These are phyloP conservation scores for Stylophora pistillata DNA, from an alignment of 64 coral and sea anemone genomes.

Conservation along the genomic window DNA sequence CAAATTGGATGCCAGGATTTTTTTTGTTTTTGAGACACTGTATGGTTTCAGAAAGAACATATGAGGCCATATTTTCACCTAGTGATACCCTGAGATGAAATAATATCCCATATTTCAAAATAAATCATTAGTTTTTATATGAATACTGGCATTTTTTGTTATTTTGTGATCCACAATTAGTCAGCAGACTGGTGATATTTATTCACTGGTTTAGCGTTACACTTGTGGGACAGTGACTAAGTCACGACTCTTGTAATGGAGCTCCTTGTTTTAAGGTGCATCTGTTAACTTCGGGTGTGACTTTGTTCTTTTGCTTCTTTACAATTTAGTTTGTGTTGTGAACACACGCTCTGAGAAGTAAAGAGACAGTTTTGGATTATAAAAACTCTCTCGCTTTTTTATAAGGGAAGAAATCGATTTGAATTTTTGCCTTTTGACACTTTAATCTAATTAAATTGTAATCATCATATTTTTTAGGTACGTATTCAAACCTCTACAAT, in stretches of 20 bases:
- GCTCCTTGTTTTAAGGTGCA: constrained; percentile 20
- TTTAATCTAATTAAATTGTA: background rate
- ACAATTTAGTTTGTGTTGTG: background rate
- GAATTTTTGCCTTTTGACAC: background rate
- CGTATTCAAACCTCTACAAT: constrained; percentile 97
- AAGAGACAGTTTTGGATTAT: background rate
- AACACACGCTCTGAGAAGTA: constrained; percentile 1
- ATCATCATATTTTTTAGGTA: constrained; percentile 46
- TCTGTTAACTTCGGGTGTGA: background rate
- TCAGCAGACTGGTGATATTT: constrained; percentile 4
- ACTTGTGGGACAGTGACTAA: constrained; percentile 35
- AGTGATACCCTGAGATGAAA: too few relatives aligned
- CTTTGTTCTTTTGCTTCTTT: constrained; percentile 7
- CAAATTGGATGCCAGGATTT: too few relatives aligned
- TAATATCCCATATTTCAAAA: too few relatives aligned
- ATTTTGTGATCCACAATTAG: background rate
- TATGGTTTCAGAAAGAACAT: too few relatives aligned
- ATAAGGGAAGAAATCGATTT: background rate
- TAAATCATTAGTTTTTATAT: too few relatives aligned
- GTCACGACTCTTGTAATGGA: constrained; percentile 7
- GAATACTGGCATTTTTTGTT: too few relatives aligned
- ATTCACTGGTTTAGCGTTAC: constrained; percentile 21
- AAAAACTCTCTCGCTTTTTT: background rate
- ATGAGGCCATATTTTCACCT: too few relatives aligned
- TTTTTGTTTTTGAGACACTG: too few relatives aligned